Base-by-base conservation (phyloP, 2,113 vertebrate genomes). In the Scalopus aquaticus region DNA sequence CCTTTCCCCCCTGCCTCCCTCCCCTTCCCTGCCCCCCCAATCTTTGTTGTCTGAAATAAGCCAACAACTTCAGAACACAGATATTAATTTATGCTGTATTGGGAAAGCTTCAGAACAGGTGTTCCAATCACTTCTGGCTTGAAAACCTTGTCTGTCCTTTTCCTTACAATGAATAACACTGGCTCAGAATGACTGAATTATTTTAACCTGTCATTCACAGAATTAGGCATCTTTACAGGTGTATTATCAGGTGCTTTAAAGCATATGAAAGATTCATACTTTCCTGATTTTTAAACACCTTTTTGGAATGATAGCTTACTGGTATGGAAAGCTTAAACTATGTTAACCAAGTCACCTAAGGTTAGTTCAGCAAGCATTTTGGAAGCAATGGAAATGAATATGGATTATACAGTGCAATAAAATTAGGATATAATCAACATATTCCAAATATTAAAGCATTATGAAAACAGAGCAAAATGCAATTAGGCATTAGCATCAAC, bases 1-100 rank as follows among this genome's bases (percentile, higher is more conserved):
- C 0, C 9, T 44, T 77, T 72, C 17, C 26, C 13, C 42, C 26
- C 37, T 12, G 6, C 42, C 13, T 28, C 37, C 13, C 60, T 32
- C 37, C 11, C 22, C 24, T 54, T 22, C 16, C 3, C 2, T 6
- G 16, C 49, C 2, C 9, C 30, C n/a, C 10, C 69, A 92, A 82
- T 76, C 54, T 20, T 44, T 54, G 20, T 76, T 24, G 56, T 79
- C 46, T 37, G 82, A n/a, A 85, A 70, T 83, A 94, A 96, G 62
- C 77, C 93, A 92, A 92, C 37, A 90, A 85, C 26, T 88, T 95
- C 60, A 87, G 84, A 88, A 81, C 35, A 88, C 37, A 94, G 13
- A 46, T 78, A 74, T 46, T 77, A 94, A 94, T 95, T 96, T 92
- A 72, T 88, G 24, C 54, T 76, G 54, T 78, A 79, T 62, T n/a